A percentile compares a stretch with the other conserved stretches of the same genome.
phyloP scores from a whole-genome alignment of 2,113 vertebrate species.

The Entosphenus tridentatus region DNA sequence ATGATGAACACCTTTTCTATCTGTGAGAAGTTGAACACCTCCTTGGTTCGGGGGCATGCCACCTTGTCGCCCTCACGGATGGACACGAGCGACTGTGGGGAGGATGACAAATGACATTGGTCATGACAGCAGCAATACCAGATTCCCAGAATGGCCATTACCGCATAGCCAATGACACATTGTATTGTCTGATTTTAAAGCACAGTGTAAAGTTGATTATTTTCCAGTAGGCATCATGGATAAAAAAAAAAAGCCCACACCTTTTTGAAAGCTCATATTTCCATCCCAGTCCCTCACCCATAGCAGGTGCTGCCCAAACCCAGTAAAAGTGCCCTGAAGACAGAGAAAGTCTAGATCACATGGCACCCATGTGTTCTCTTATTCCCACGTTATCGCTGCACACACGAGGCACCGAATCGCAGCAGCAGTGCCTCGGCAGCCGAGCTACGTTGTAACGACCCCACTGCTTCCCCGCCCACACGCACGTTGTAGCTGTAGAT shows the following conservation, averaged over 20 bases:
- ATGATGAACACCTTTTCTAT: constrained; percentile 99
- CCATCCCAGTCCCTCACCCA: no score
- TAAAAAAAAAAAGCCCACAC: no score
- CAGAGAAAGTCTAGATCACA: neutral
- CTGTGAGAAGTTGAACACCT: constrained; percentile 98
- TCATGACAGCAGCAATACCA: no score
- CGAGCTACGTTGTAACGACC: neutral
- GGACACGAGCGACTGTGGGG: constrained; percentile 70
- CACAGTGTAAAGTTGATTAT: no score
- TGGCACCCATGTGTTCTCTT: neutral
- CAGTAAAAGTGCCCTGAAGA: neutral
- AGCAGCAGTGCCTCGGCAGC: neutral
- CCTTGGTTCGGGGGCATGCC: constrained; percentile 97
- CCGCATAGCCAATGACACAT: no score
- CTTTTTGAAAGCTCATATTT: no score
- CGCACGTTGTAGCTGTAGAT: constrained; percentile 98
- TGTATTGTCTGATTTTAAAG: no score
- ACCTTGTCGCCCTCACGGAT: constrained; percentile 99
- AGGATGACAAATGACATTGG: neutral
- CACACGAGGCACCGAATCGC: neutral
- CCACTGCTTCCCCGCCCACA: constrained; percentile 9
- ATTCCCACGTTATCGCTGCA: no score
- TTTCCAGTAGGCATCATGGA: no score
- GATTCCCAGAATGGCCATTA: no score
- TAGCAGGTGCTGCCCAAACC: no score